Percentiles rank a stretch among this genome's conserved stretches.
Evolutionary conservation across 2,113 vertebrate species (phyloP).

Genomic region (Emydocephalus ijimae): DNA sequence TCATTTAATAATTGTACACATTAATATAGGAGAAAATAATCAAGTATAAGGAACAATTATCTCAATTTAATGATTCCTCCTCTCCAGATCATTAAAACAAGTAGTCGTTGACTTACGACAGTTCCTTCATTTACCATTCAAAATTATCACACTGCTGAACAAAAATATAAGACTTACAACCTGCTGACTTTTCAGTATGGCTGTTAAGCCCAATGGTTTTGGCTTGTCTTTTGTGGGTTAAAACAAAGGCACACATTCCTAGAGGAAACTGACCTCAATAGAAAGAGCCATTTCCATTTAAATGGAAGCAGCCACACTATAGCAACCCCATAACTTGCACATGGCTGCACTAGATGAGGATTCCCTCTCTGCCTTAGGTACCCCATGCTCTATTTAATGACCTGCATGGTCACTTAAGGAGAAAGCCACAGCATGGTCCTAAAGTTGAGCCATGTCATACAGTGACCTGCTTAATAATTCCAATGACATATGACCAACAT

Average conservation of each 20-base stretch:
- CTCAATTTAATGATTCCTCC: neutral
- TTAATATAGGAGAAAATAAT: no score
- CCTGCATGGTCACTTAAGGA: neutral
- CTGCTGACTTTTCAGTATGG: neutral
- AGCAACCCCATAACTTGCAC: neutral
- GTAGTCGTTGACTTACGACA: neutral
- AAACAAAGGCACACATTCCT: neutral
- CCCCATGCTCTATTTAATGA: neutral
- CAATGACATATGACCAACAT: neutral
- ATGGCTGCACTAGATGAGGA: neutral
- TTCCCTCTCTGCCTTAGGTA: neutral
- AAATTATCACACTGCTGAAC: neutral
- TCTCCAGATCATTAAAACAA: neutral
- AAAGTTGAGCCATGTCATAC: neutral
- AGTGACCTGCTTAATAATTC: neutral
- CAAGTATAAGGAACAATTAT: neutral
- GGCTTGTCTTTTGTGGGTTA: neutral
- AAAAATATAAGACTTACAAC: neutral
- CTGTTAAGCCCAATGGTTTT: neutral
- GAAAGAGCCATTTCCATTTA: neutral
- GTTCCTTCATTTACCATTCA: neutral
- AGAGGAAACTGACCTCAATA: neutral
- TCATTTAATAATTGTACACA: neutral
- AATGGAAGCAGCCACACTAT: neutral
- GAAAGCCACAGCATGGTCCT: neutral